Evolutionary conservation across 2,888 invertebrate genomes (phyloP).

Genomic region (Dynastes hyllus): DNA sequence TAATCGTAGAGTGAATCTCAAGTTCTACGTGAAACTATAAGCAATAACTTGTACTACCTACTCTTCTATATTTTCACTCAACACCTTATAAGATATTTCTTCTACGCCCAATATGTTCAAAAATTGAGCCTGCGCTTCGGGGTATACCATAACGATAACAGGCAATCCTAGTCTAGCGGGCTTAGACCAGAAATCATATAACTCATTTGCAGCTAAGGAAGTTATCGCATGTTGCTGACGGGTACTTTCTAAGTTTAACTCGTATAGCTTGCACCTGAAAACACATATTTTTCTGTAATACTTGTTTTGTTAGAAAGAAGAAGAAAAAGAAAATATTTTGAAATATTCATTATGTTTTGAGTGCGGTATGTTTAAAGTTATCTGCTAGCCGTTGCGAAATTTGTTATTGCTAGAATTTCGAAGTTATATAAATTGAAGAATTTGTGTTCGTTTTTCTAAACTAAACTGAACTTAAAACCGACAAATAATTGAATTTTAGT

Average conservation of each 20-base stretch:
- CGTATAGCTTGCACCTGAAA: slow-evolving; percentile 16
- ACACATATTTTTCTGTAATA: background rate
- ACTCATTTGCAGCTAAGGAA: background rate
- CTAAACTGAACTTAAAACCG: too few relatives aligned
- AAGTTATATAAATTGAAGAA: too few relatives aligned
- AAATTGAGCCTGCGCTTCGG: background rate
- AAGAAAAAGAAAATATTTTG: too few relatives aligned
- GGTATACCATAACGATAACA: background rate
- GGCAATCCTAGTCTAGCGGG: background rate
- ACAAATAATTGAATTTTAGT: too few relatives aligned
- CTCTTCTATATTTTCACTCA: slow-evolving; percentile 4
- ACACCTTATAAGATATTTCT: background rate
- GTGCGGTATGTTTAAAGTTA: too few relatives aligned
- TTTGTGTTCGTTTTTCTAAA: too few relatives aligned
- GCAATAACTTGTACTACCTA: background rate
- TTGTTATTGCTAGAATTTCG: too few relatives aligned
- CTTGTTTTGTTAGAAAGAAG: too few relatives aligned
- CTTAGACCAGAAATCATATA: background rate
- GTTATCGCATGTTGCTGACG: background rate
- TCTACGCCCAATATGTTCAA: background rate
- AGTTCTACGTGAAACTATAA: background rate
- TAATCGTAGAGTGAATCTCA: background rate
- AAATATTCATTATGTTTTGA: too few relatives aligned
- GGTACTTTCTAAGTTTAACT: background rate
- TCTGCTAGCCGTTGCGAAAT: too few relatives aligned